A percentile compares a stretch with the other conserved stretches of the same genome.
phyloP scores from a whole-genome alignment of 2,797 vertebrate species.

The Sebastes melanostomus region DNA sequence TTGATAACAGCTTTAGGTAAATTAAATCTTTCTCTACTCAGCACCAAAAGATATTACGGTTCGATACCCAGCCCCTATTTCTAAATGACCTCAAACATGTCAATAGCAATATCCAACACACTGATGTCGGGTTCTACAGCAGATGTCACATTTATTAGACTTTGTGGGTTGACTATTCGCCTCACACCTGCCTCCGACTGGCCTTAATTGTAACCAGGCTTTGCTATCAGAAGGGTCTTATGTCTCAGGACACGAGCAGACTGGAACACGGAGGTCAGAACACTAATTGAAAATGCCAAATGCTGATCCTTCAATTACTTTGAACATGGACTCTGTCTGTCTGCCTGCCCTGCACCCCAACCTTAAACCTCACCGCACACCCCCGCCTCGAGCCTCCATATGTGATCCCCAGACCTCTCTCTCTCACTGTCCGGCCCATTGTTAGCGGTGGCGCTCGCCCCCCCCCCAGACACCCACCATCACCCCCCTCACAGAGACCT shows the following conservation, averaged over 20 bases:
- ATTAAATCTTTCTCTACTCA: not conserved
- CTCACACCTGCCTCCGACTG: slow-evolving; percentile 8
- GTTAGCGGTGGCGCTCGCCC: slow-evolving; percentile 28
- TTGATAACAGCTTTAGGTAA: not conserved
- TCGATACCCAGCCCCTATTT: not conserved
- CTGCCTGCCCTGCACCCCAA: slow-evolving; percentile 20
- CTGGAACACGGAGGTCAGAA: slow-evolving; percentile 18
- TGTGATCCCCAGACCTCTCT: slow-evolving; percentile 11
- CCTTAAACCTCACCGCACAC: slow-evolving; percentile 5
- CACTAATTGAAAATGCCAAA: slow-evolving; percentile 53
- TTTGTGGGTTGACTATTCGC: not conserved
- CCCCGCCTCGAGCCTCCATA: slow-evolving; percentile 28
- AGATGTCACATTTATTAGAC: slow-evolving; percentile 5
- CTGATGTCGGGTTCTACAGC: not conserved
- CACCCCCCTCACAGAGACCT: slow-evolving; percentile 7
- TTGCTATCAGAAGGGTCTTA: not conserved
- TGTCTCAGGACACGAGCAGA: not conserved
- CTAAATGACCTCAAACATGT: not conserved
- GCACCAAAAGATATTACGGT: not conserved
- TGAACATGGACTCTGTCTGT: slow-evolving; percentile 34
- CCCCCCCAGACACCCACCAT: slow-evolving; percentile 12
- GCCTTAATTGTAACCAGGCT: not conserved
- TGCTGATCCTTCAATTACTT: slow-evolving; percentile 51
- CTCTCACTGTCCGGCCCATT: slow-evolving; percentile 51
- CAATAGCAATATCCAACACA: not conserved